Base-by-base conservation (phyloP, 2,888 invertebrate species). In the Geophilus truncorum region DNA sequence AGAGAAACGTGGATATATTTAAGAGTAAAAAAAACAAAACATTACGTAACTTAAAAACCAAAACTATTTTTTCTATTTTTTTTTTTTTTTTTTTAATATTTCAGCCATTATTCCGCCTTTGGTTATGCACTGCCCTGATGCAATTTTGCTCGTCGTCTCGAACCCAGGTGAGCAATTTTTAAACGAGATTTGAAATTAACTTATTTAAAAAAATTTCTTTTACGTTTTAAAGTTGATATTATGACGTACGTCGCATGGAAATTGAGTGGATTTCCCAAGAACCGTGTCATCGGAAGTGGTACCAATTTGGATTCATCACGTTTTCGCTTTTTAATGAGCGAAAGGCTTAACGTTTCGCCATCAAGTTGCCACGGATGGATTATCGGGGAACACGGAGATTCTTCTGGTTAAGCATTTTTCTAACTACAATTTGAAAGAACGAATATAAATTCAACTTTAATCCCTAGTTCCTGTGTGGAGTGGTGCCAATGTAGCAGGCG, bases 171-270 rank as follows among this genome's bases (percentile, higher is more conserved):
- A 18, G 9, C 9, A 32, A 6, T 32, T 32, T 6, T 9, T 6
- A 32, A 32, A 6, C 32, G 5, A 9, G 4, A 9, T 32, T 32
- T 32, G 32, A n/a, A n/a, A n/a, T n/a, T n/a, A n/a, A n/a, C n/a
- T n/a, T n/a, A n/a, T n/a, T n/a, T n/a, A 40, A 34, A 6, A 78
- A 78, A 36, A 78, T 21, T n/a, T 25, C 34, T 40, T 45, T 79
- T 80, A n/a, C n/a, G n/a, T 80, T 36, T 77, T 84, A 84, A 86
- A 86, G 95, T 96, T 32, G 97, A 97, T 86, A 92, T 97, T 82
- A 89, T 97, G 85, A 96, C 96, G 0, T 96, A 94, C 86, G 94
- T 96, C 12, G 92, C 96, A n/a, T 97, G 96, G 96, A 96, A 94
- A 88, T 86, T 97, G 80, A 95, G 95, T 83, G 96, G 96, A 7